Conservation (phyloP, 2,113 vertebrate genomes). For the Microcebus lehilahytsara region DNA sequence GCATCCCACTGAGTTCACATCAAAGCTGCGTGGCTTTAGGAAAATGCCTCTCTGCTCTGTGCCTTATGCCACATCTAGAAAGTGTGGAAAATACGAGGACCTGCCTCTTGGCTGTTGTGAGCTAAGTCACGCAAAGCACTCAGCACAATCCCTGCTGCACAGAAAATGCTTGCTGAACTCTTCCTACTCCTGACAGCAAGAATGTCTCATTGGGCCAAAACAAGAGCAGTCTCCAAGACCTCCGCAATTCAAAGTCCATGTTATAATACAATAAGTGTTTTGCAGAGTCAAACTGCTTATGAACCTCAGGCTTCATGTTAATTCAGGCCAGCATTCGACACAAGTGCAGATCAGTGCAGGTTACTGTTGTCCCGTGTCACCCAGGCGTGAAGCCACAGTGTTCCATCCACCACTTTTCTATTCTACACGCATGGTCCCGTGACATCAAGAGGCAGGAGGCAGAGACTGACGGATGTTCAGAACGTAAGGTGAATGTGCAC, state of each 20-base stretch:
- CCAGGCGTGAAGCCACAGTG: neutral
- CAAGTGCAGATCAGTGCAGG: neutral
- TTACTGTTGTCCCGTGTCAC: neutral
- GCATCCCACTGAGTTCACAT: neutral
- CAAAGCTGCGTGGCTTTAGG: neutral
- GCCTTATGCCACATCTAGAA: neutral
- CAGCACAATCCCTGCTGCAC: neutral
- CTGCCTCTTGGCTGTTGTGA: neutral
- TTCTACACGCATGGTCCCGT: neutral
- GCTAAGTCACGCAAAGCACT: neutral
- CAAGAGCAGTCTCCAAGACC: fast-evolving
- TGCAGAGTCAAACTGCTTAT: neutral
- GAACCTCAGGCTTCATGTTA: neutral
- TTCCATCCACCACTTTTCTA: neutral
- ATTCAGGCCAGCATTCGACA: neutral
- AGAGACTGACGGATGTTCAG: neutral
- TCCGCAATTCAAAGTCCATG: neutral
- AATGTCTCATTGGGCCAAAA: neutral
- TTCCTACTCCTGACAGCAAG: neutral
- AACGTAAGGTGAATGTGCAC: neutral
- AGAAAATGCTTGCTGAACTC: neutral
- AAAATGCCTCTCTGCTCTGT: neutral
- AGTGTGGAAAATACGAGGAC: neutral
- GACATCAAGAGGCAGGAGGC: neutral
- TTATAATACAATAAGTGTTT: neutral